Conservation (phyloP, 2,888 invertebrate genomes). For the Hylaea fasciaria region DNA sequence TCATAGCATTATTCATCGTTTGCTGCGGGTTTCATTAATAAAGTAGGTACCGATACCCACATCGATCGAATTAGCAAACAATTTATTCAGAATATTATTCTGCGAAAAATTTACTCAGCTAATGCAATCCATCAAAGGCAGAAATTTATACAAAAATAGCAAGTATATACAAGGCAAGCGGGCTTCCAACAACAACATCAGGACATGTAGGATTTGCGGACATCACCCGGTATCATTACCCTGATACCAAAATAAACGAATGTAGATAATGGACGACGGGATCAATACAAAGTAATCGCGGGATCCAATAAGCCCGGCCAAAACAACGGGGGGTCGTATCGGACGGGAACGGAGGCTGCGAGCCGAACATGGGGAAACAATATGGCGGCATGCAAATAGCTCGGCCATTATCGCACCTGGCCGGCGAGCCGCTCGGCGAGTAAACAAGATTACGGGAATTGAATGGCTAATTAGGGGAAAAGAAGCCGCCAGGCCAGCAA, state of each 20-base stretch:
- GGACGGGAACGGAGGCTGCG: constrained; percentile 68
- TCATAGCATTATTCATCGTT: not conserved
- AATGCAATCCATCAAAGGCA: not conserved
- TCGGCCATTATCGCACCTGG: constrained; percentile 85
- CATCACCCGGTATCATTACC: constrained; percentile 76
- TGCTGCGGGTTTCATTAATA: too few relatives aligned
- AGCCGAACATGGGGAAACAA: constrained; percentile 81
- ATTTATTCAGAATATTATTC: too few relatives aligned
- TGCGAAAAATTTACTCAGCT: too few relatives aligned
- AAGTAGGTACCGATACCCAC: too few relatives aligned
- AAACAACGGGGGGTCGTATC: constrained; percentile 80
- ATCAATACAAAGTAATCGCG: constrained; percentile 85
- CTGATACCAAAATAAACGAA: constrained; percentile 81
- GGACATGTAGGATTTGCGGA: constrained; percentile 65
- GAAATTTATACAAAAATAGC: not conserved
- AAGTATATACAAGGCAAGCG: constrained; percentile 21
- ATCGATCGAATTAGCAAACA: too few relatives aligned
- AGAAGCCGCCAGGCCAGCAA: constrained; percentile 71
- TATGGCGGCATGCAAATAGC: constrained; percentile 85
- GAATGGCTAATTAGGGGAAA: constrained; percentile 85
- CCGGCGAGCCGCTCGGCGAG: constrained; percentile 74
- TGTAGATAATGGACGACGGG: constrained; percentile 82
- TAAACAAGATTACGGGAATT: constrained; percentile 85
- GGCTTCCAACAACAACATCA: constrained; percentile 28
- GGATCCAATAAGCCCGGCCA: constrained; percentile 83